Evolutionary conservation across 2,888 invertebrate species (phyloP), one percentile per base, ranked within the genome.

Genomic region (Sclerodermus sp.): DNA sequence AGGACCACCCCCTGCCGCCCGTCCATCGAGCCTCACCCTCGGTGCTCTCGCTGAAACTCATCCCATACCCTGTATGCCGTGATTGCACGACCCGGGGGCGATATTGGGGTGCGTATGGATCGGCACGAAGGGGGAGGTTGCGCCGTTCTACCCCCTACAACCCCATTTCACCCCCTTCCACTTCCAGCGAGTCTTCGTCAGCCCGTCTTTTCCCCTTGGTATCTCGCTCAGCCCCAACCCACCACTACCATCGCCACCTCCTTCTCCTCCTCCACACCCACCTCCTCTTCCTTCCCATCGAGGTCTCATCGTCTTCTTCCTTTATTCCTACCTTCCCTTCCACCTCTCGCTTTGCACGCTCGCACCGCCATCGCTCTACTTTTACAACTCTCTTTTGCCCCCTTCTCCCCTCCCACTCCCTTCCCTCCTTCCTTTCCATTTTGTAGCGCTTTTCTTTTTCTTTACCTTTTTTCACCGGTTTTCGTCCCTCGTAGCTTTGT

Each of bases 21-120:
- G 23, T 15, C 31, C 43, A 41, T 13, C 41, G 10, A 2, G 29
- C 37, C 45, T 37, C 14, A 12, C 32, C 34, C 43, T 31, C 43
- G 9, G 4, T 49, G 18, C 53, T 53, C 51, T 49, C 55, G 43
- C 59, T 57, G 53, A 62, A 64, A 66, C 69, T 70, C 72, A 66
- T 71, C 71, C 71, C 70, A 70, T 71, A 70, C 71, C 67, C 64
- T 68, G 71, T 69, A 68, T 59, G 68, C 67, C 65, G 70, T 74
- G 75, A 76, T 76, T 74, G 76, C 72, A 66, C 66, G 67, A 70
- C 71, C 71, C 66, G 60, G 64, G 69, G 73, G 75, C 68, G 67
- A 74, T 72, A 73, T 75, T 68, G 67, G 74, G 71, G 67, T 70
- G 70, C 69, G 67, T 67, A 65, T 64, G 55, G 67, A 70, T 67